A percentile compares a stretch with the other conserved stretches of the same genome.
Evolutionary conservation across 2,797 vertebrate species (phyloP).

Genomic region (Tinamus major): DNA sequence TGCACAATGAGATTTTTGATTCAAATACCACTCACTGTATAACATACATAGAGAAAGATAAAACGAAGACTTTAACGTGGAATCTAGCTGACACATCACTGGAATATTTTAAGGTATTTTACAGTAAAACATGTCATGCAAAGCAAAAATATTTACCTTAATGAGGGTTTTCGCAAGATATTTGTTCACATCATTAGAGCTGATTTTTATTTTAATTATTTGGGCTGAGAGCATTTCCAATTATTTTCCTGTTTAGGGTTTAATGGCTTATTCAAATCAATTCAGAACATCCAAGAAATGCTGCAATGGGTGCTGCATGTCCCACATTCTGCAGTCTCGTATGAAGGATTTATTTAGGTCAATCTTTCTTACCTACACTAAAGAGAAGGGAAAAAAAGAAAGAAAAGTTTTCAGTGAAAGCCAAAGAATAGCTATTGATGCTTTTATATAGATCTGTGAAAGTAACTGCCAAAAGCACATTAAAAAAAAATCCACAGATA

Average conservation of each 20-base stretch:
- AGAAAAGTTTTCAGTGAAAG: constrained; percentile 26
- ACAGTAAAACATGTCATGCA: neutral
- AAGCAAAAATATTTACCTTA: neutral
- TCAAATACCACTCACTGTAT: constrained; percentile 10
- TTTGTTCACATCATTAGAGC: neutral
- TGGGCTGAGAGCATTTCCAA: neutral
- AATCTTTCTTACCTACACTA: constrained; percentile 31
- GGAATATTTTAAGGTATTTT: neutral
- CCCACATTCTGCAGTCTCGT: constrained; percentile 39
- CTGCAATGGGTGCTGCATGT: neutral
- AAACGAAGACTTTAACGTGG: constrained; percentile 44
- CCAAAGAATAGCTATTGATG: constrained; percentile 14
- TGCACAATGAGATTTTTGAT: constrained; percentile 55
- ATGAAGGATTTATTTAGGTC: constrained; percentile 60
- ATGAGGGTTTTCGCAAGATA: neutral
- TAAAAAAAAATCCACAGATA: neutral
- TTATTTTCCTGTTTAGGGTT: neutral
- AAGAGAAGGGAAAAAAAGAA: neutral
- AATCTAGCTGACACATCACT: neutral
- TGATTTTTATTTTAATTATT: neutral
- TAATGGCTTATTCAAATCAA: neutral
- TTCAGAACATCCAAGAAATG: constrained; percentile 19
- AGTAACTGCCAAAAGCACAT: neutral
- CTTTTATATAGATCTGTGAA: neutral
- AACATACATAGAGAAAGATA: constrained; percentile 34